Conservation (phyloP, 2,797 vertebrate genomes). For the Micropoecilia bifurca region DNA sequence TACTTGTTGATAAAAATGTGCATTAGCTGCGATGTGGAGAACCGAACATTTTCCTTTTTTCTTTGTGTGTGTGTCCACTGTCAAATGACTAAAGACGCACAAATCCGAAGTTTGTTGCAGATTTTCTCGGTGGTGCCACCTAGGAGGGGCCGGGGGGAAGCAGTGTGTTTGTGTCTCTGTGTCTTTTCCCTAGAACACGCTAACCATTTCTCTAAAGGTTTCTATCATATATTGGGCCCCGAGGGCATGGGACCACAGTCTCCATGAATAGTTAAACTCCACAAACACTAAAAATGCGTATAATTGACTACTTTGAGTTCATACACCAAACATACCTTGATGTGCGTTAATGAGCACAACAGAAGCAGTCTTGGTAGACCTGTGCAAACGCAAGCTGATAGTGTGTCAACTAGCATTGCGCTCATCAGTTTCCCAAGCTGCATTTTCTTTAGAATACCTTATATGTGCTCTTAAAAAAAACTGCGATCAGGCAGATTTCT, state of each 20-base stretch:
- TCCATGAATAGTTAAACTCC: neutral
- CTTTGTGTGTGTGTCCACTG: slow-evolving; percentile 30
- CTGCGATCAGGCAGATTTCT: neutral
- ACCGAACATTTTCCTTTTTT: slow-evolving; percentile 12
- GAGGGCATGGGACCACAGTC: neutral
- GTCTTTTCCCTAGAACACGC: neutral
- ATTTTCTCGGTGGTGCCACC: neutral
- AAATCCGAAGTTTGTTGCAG: neutral
- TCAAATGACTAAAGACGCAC: neutral
- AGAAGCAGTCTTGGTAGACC: neutral
- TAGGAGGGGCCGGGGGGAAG: neutral
- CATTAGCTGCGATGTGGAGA: slow-evolving; percentile 25
- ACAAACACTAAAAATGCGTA: neutral
- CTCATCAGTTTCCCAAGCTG: neutral
- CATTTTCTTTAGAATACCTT: neutral
- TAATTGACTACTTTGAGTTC: neutral
- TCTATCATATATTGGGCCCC: neutral
- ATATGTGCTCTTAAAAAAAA: neutral
- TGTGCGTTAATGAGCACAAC: neutral
- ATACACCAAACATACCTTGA: neutral
- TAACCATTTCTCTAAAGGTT: neutral
- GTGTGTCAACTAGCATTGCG: neutral
- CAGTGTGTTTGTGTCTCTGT: neutral
- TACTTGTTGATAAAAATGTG: slow-evolving; percentile 47
- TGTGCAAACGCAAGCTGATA: neutral